Percentiles rank a stretch among this genome's conserved stretches.
Evolutionary conservation across 2,113 vertebrate species (phyloP).

Genomic region (Elephas maximus): DNA sequence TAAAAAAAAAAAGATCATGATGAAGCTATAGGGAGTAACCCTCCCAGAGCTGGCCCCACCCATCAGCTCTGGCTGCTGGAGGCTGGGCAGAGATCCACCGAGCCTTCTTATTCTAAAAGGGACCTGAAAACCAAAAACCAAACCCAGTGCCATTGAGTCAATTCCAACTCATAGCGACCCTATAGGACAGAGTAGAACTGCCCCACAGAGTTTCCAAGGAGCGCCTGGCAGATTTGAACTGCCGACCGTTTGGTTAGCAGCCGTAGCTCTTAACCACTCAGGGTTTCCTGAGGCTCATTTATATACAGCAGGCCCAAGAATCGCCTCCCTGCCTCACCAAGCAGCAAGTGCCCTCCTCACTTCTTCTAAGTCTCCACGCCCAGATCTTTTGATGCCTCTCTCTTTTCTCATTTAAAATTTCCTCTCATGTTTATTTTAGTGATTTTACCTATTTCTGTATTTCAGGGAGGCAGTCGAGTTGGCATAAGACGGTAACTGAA

Average conservation of each 20-base stretch:
- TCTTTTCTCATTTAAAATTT: conserved; percentile 35
- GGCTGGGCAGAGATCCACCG: not conserved
- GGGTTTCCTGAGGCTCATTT: not conserved
- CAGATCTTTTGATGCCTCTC: not conserved
- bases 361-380: not conserved
- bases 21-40: not conserved
- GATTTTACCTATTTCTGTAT: not conserved
- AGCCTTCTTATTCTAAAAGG: conserved; percentile 33
- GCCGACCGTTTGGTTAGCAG: no score
- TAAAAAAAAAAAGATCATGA: not conserved
- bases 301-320: not conserved
- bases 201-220: no score
- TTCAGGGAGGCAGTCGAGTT: not conserved
- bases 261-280: no score
- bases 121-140: not conserved
- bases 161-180: no score
- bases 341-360: not conserved
- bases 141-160: no score
- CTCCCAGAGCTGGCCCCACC: not conserved
- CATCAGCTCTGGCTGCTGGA: not conserved
- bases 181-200: no score
- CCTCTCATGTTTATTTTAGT: not conserved
- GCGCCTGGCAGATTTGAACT: no score
- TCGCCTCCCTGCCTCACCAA: not conserved
- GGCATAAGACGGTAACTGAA: not conserved